Base-by-base conservation (phyloP, 1,140 invertebrate genomes). In the Fopius arisanus region DNA sequence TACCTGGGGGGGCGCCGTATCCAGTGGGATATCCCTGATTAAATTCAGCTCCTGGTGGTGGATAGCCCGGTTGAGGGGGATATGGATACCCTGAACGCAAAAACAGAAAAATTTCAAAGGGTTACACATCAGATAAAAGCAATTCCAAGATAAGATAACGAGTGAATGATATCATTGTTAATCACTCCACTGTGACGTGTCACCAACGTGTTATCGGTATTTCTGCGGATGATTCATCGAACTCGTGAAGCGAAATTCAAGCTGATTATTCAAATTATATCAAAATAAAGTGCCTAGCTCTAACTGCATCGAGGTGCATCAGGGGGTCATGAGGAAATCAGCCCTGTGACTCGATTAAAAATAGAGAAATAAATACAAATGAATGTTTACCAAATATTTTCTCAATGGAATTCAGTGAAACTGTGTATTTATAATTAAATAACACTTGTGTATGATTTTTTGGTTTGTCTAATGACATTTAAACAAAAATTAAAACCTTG, bases 401-500 rank as follows among this genome's bases (percentile, higher is more conserved):
- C 33, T 5, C 33, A 10, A 5, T 37, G 9, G 7, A 37, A 37
- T 37, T 7, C 1, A 3, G 7, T 37, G 33, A 37, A 37, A 3
- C 9, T 7, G 33, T 37, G 33, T 37, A 37, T 7, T 37, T 12
- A 37, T n/a, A n/a, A n/a, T n/a, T n/a, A n/a, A n/a, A n/a, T n/a
- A n/a, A n/a, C n/a, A n/a, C n/a, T 12, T 37, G 33, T 12, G 12
- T 37, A 7, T 37, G 1, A 10, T 2, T 37, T 37, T 37, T 10
- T 37, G 33, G 2, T 37, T 12, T 59, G 10, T 59, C 14, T 7
- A 43, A 67, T 73, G 62, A 33, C 70, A 75, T 65, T 79, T 71
- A 67, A 72, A 78, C 76, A 78, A 77, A 79, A 43, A 77, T 80
- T 67, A 78, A 79, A 81, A 86, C 85, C 86, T 86, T 85, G 82